A percentile compares a stretch with the other conserved stretches of the same genome.
phyloP scores from a whole-genome alignment of 2,113 vertebrate genomes.

The Chaetura pelagica region DNA sequence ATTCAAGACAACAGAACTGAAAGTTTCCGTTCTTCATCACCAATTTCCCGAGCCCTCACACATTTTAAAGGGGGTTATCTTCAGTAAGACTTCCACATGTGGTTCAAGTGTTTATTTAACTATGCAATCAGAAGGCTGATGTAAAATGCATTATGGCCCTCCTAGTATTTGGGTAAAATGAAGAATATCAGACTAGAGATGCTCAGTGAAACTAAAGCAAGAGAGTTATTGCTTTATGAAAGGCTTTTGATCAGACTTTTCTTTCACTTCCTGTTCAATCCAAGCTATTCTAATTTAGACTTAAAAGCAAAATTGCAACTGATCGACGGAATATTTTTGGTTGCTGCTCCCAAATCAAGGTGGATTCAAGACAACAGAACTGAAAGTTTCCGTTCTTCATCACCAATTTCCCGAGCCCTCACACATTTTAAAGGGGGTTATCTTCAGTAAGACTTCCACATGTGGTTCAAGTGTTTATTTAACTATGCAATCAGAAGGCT shows the following conservation, averaged over 20 bases:
- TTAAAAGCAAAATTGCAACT: constrained; percentile 23
- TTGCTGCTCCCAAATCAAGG: neutral
- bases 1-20: neutral
- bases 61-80: neutral
- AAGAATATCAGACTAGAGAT: neutral
- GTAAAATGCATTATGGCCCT: neutral
- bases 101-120: neutral
- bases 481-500: neutral
- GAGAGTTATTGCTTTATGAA: neutral
- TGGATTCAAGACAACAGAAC: neutral
- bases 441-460: neutral
- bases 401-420: too few relatives aligned
- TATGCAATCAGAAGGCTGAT: neutral
- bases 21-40: neutral
- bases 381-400: too few relatives aligned
- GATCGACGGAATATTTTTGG: constrained; percentile 25
- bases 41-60: neutral
- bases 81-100: neutral
- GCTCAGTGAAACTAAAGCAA: neutral
- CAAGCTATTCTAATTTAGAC: constrained; percentile 32
- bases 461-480: neutral
- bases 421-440: neutral
- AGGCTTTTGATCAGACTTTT: neutral
- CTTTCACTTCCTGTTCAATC: constrained; percentile 17
- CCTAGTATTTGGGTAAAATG: neutral